Evolutionary conservation across 37 sponge, comb jelly and placozoan genomes (phyloP), one percentile per base, ranked within the genome.

Genomic region (Haliclona indistincta): DNA sequence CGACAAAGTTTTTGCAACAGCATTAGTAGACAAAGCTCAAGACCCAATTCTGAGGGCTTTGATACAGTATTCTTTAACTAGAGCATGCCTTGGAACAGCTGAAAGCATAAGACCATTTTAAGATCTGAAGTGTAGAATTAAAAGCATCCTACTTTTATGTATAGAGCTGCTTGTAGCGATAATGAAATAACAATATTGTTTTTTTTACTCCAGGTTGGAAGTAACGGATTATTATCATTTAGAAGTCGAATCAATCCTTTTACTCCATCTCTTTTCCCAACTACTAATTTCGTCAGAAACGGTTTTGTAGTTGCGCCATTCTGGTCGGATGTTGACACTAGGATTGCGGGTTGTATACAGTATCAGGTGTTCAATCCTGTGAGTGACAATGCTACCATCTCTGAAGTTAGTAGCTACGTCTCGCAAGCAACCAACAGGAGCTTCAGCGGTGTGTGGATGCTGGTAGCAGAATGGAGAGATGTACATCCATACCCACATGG

Each of bases 401-500:
- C 36, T 10, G n/a, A 34, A 49, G 80, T 79, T 22, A 79, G 54
- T 40, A 25, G 2, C 32, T 86, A 61, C 33, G 47, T 86, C 8
- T 11, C 19, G 1, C 23, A 37, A 7, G 39, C 68, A 35, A 54
- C 67, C 0, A 36, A 40, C 3, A 22, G 35, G 15, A 33, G 28
- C 65, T 86, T 86, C 43, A 20, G 2, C 5, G 86, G 80, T 7
- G 22, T 37, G 0, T 86, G 73, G 74, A 79, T 79, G 86, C 28
- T 86, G 51, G 74, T 86, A 4, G 80, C 43, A 0, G n/a, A 3
- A 30, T 86, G 86, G 86, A 19, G 49, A 13, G 58, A 47, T 2
- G 70, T 86, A 26, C 86, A 73, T 66, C 86, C 86, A 10, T 86
- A 72, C 73, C 85, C 85, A 20, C 64, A 85, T 71, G 85, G 85